These are phyloP conservation scores for Lasioglossum malachurum DNA, from an alignment of 2,888 invertebrate species.

Conservation along the genomic window DNA sequence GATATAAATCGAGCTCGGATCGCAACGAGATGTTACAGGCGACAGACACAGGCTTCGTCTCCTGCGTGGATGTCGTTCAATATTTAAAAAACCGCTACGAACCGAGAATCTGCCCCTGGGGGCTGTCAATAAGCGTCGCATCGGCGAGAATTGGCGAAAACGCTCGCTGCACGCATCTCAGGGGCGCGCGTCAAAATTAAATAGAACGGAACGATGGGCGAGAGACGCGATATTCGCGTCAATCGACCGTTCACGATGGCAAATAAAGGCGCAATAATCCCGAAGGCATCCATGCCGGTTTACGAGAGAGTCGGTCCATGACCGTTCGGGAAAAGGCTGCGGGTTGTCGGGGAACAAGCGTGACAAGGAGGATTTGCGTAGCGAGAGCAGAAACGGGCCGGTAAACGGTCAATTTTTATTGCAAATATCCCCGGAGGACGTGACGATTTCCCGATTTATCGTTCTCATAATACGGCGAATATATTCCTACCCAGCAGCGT, in stretches of 20 bases:
- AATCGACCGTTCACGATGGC: constrained; percentile 20
- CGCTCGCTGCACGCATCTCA: not conserved
- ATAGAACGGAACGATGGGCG: constrained; percentile 9
- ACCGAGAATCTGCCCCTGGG: not conserved
- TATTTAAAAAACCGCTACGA: constrained; percentile 17
- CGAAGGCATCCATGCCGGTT: not conserved
- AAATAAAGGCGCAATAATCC: constrained; percentile 18
- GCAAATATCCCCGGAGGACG: not conserved
- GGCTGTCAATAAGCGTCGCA: constrained; percentile 20
- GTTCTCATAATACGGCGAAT: not conserved
- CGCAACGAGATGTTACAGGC: not conserved
- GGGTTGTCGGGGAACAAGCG: not conserved
- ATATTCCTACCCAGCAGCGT: not conserved
- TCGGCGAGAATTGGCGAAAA: not conserved
- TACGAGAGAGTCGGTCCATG: constrained; percentile 7
- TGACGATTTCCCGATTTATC: not conserved
- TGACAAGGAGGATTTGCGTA: not conserved
- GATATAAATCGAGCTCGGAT: not conserved
- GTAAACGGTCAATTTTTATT: not conserved
- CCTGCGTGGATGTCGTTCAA: constrained; percentile 4
- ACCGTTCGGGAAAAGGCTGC: too few species aligned
- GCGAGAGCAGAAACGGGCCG: not conserved
- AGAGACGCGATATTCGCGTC: constrained; percentile 12
- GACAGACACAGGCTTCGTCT: not conserved
- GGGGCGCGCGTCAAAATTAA: constrained; percentile 21